These are phyloP conservation scores for Bombus terrestris DNA, from an alignment of 1,140 invertebrate species.

Conservation along the genomic window DNA sequence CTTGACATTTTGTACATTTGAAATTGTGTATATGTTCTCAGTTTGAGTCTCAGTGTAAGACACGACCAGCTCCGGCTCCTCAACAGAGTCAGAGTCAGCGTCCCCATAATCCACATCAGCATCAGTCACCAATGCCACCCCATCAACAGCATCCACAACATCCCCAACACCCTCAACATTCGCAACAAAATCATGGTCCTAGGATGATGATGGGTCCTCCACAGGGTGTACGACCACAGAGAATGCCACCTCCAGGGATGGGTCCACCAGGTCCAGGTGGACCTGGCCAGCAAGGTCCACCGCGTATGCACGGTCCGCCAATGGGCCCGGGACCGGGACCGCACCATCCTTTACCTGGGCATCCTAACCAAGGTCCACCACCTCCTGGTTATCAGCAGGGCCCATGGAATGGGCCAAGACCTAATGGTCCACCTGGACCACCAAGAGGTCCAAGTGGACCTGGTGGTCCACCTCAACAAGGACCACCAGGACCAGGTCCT, in stretches of 20 bases:
- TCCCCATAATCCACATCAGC: constrained; percentile 82
- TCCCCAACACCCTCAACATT: constrained; percentile 83
- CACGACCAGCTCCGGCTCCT: constrained; percentile 89
- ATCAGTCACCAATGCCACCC: constrained; percentile 80
- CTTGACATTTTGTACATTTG: background rate
- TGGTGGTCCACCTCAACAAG: constrained; percentile 83
- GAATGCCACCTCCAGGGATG: constrained; percentile 87
- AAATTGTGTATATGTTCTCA: constrained; percentile 75
- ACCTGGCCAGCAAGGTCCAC: constrained; percentile 82
- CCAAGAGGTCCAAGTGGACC: constrained; percentile 81
- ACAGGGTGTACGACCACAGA: constrained; percentile 85
- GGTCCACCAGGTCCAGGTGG: constrained; percentile 83
- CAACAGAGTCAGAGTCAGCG: constrained; percentile 83
- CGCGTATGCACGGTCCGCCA: constrained; percentile 86
- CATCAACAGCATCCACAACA: constrained; percentile 82
- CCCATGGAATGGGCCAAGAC: constrained; percentile 84
- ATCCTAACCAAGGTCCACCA: constrained; percentile 82
- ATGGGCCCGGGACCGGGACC: constrained; percentile 85
- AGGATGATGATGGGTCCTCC: constrained; percentile 88
- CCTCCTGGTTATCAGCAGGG: constrained; percentile 85
- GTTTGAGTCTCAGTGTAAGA: constrained; percentile 96
- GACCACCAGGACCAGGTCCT: constrained; percentile 85
- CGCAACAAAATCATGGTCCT: constrained; percentile 84
- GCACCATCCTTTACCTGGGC: constrained; percentile 81
- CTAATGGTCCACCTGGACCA: constrained; percentile 84